These are phyloP conservation scores for Falco peregrinus DNA, from an alignment of 2,797 vertebrate species.

Conservation along the genomic window DNA sequence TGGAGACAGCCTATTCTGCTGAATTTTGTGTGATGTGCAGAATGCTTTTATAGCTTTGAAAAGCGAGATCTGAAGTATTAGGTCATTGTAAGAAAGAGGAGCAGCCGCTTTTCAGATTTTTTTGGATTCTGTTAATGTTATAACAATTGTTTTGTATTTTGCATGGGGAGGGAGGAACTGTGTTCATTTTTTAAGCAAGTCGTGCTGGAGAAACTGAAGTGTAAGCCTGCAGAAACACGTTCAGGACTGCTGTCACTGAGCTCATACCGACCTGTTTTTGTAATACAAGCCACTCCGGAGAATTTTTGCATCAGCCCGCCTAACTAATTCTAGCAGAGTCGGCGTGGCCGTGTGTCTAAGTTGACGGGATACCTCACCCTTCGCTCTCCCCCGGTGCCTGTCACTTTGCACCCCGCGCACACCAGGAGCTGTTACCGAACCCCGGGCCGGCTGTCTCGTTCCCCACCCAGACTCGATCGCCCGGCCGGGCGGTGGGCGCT, in stretches of 20 bases:
- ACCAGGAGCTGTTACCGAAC: neutral
- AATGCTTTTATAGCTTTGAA: neutral
- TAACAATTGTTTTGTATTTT: neutral
- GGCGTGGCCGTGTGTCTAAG: neutral
- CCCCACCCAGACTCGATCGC: neutral
- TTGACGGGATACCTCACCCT: neutral
- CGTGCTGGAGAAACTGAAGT: neutral
- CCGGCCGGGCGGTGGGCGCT: neutral
- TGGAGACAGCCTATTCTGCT: neutral
- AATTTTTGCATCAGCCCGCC: neutral
- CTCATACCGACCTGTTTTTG: neutral
- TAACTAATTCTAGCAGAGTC: neutral
- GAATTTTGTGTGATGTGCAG: neutral
- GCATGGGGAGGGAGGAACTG: rapidly evolving
- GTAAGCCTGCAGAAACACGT: neutral
- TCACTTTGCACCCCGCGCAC: neutral
- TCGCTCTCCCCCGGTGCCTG: neutral
- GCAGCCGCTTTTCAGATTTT: neutral
- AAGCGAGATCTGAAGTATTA: neutral
- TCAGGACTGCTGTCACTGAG: neutral
- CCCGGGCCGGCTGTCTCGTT: neutral
- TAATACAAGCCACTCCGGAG: neutral
- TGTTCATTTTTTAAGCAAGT: neutral
- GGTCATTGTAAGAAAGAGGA: neutral
- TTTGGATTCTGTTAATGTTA: neutral